Evolutionary conservation across 2,888 invertebrate genomes (phyloP).

Genomic region (Lordiphosa andalusiaca): DNA sequence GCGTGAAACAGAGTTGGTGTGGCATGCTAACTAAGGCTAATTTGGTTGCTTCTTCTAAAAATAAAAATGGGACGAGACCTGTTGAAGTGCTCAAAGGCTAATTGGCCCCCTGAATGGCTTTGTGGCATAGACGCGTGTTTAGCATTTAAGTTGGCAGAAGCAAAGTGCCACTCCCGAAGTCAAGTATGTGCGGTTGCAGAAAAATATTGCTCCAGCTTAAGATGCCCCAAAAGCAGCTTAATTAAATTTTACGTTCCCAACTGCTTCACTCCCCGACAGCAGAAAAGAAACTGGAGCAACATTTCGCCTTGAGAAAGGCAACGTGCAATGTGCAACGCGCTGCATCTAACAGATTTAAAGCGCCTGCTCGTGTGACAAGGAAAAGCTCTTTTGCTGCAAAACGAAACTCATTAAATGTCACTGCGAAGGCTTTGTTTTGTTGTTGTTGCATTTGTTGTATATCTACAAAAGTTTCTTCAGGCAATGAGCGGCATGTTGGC

Average conservation of each 20-base stretch:
- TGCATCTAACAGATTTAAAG: slow-evolving; percentile 42
- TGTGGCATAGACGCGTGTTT: too few species aligned
- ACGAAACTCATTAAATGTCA: slow-evolving; percentile 56
- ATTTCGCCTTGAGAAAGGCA: slow-evolving; percentile 10
- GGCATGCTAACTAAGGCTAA: too few species aligned
- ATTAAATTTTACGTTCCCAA: slow-evolving; percentile 51
- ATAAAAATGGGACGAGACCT: too few species aligned
- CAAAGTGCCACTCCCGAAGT: too few species aligned
- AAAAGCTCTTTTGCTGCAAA: slow-evolving; percentile 31
- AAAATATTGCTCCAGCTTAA: background rate
- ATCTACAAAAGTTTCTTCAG: slow-evolving; percentile 3
- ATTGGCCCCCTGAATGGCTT: too few species aligned
- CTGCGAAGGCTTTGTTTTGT: slow-evolving; percentile 13
- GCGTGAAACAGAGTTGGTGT: too few species aligned
- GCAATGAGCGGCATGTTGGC: slow-evolving; percentile 1
- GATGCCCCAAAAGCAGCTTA: slow-evolving; percentile 42
- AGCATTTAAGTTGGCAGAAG: too few species aligned
- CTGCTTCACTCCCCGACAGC: background rate
- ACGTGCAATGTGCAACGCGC: slow-evolving; percentile 10
- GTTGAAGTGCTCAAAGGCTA: too few species aligned
- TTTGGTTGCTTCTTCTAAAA: too few species aligned
- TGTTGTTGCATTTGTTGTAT: background rate
- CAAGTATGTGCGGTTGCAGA: background rate
- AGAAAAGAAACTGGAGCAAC: slow-evolving; percentile 12
- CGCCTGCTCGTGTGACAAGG: slow-evolving; percentile 17